Conservation (phyloP, 2,888 invertebrate genomes). For the Amblyjoppa proteus region DNA sequence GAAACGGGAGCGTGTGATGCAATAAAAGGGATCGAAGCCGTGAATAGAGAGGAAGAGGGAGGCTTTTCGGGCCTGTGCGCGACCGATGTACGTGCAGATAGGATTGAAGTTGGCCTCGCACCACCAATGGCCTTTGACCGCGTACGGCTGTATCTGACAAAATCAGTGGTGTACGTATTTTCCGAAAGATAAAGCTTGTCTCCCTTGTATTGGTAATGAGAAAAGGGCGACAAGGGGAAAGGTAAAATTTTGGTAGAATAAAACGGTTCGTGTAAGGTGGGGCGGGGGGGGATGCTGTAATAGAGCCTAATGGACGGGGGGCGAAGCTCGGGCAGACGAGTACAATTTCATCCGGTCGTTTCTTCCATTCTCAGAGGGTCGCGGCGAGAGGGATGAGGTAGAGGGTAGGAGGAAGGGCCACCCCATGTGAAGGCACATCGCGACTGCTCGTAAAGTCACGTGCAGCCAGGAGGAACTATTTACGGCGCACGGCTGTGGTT, state of each 20-base stretch:
- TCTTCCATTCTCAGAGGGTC: constrained; percentile 62
- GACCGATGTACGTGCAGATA: constrained; percentile 56
- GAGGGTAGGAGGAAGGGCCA: constrained; percentile 36
- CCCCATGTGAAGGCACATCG: constrained; percentile 54
- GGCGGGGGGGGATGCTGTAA: constrained; percentile 56
- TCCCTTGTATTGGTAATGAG: constrained; percentile 29
- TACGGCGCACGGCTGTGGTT: constrained; percentile 62
- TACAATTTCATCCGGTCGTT: constrained; percentile 69
- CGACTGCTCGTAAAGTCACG: constrained; percentile 67
- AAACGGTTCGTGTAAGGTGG: constrained; percentile 42
- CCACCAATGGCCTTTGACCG: constrained; percentile 58
- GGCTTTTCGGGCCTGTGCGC: constrained; percentile 18
- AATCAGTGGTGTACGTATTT: constrained; percentile 48
- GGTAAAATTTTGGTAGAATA: constrained; percentile 61
- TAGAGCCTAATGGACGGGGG: constrained; percentile 68
- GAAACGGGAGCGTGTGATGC: background rate
- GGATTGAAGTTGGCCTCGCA: constrained; percentile 58
- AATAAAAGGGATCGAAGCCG: constrained; percentile 10
- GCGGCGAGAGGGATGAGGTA: constrained; percentile 1
- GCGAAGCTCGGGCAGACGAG: constrained; percentile 65
- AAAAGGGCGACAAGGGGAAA: constrained; percentile 43
- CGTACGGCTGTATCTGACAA: constrained; percentile 54
- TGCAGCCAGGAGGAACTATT: constrained; percentile 69
- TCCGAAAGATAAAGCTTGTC: constrained; percentile 31
- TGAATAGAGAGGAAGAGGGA: constrained; percentile 7